A percentile compares a stretch with the other conserved stretches of the same genome.
phyloP scores from a whole-genome alignment of 2,797 vertebrate genomes.

The Acanthiza pusilla region DNA sequence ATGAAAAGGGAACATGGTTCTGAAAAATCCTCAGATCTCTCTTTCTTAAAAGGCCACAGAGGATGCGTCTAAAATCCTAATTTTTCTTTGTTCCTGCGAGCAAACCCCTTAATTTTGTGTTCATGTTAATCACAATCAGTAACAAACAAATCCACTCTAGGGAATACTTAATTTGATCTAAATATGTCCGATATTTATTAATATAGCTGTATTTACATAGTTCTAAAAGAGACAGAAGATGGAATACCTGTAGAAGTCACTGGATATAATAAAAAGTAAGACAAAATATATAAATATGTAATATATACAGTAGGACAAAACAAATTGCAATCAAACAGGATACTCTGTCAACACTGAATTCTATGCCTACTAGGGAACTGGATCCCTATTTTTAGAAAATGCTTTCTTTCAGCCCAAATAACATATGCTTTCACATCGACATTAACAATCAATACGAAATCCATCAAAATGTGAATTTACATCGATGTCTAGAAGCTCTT shows the following conservation, averaged over 20 bases:
- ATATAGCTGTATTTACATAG: background rate
- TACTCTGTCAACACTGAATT: background rate
- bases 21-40: background rate
- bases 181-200: background rate
- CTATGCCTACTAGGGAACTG: background rate
- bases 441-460: conserved; percentile 27
- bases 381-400: background rate
- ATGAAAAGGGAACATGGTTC: background rate
- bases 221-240: background rate
- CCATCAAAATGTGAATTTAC: background rate
- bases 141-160: background rate
- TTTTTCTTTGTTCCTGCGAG: background rate
- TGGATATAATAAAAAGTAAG: background rate
- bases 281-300: background rate
- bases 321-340: background rate
- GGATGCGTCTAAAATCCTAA: background rate
- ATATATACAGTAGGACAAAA: background rate
- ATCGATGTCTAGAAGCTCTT: background rate
- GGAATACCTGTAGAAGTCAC: background rate
- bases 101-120: background rate
- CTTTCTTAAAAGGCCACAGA: background rate
- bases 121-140: background rate
- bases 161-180: background rate
- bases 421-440: background rate
- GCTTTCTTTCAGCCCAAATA: background rate